Base-by-base conservation (phyloP, 2,888 invertebrate genomes). In the Erpobdella octoculata region DNA sequence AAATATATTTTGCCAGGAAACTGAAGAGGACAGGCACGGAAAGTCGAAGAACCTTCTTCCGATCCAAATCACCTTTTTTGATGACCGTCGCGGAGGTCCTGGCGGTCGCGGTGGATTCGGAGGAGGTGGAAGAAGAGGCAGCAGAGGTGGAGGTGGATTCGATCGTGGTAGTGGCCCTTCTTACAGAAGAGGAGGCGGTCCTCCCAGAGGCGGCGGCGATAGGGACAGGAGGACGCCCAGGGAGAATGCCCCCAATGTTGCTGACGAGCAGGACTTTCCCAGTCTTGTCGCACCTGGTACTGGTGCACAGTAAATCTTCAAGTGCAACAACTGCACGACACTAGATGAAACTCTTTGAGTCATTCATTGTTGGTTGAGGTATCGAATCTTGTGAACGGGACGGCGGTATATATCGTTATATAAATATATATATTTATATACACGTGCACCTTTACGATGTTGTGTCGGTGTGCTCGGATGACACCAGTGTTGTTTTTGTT, bases 181-280 rank as follows among this genome's bases (percentile, higher is more conserved):
- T 9, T 21, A 41, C 1, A 21, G 70, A 31, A 41, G 62, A 21
- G 37, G 59, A 1, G 35, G 61, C 18, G 35, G 35, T 1, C 25
- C 48, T n/a, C 33, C 35, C 0, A 35, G 18, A 2, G n/a, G 35
- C 15, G 48, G 71, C 21, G 65, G 65, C 8, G 69, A 38, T 4
- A 25, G 58, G 8, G 35, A 31, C 35, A 69, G 35, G 35, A 69
- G 33, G 65, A 21, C 35, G 9, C 36, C 18, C 8, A 37, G 53
- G 15, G 48, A 71, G 48, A 25, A 46, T 18, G 66, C 81, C 38
- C 92, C 93, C 28, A 92, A 93, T 85, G 92, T 95, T 77, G 93
- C 93, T 83, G 93, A 94, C 86, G 93, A 92, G 87, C 90, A 90
- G 84, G 93, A 93, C 85, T 94, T 95, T 86, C 94, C 94, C 78